Evolutionary conservation across 2,888 invertebrate genomes (phyloP), one percentile per base, ranked within the genome.

Genomic region (Coenonympha arcania): DNA sequence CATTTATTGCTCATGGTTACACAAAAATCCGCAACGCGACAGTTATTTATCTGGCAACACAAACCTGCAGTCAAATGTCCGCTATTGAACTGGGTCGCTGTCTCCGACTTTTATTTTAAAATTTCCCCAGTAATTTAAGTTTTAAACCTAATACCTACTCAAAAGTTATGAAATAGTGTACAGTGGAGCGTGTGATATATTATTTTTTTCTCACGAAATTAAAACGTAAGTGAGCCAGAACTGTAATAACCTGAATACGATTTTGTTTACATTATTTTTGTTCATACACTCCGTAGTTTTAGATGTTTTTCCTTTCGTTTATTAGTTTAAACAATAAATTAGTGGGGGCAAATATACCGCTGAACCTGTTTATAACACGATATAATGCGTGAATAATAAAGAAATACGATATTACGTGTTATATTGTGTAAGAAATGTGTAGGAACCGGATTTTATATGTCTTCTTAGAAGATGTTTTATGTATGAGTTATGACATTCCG

Each of bases 81-180:
- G 26, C 9, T 52, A 57, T 55, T 46, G 54, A 58, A 36, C 50
- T 57, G 43, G 19, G 33, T 52, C n/a, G 33, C 39, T 45, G 51
- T 58, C 42, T 42, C 54, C 20, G 41, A 46, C 54, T 58, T 58
- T 54, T 43, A 55, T 59, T 52, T 57, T 56, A 58, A 60, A 58
- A 56, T 51, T 55, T 46, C 19, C 44, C 28, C 55, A 33, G 53
- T 55, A 59, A 58, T 50, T 55, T 57, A 55, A 55, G 56, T 57
- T 61, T 56, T 33, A 56, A 55, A 44, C 41, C 9, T 26, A 31
- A 40, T 54, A 18, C 31, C 31, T 46, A 57, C 37, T 42, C 45
- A 42, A 50, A 51, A 62, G 60, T 56, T 54, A 62, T 62, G 60
- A 57, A 57, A 54, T 61, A 57, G 55, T 50, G 50, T 45, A 54